Base-by-base conservation (phyloP, 2,113 vertebrate genomes). In the Phylloscopus trochiloides region DNA sequence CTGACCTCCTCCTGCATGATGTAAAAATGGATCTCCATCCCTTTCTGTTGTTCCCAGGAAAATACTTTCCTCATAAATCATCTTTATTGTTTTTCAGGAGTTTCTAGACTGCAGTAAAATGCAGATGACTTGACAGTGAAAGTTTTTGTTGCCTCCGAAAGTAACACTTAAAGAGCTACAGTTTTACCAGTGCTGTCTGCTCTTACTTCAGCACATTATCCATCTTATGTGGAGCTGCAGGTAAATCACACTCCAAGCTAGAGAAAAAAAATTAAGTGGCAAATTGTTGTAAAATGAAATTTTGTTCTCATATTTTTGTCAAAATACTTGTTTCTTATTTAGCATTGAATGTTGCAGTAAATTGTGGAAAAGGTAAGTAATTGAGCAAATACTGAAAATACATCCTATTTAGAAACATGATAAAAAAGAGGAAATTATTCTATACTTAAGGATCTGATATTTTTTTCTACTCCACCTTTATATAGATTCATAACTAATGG, bases 71-170 rank as follows among this genome's bases (percentile, higher is more conserved):
- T 91, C 17, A 31, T 40, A 38, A 90, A 58, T 58, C 0, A 5
- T 28, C 4, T 74, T 77, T 63, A 24, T 15, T 90, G 10, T 82
- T 90, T 86, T 90, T 73, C 90, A 92, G 86, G 83, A 19, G 24
- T 83, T 70, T 62, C 42, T 86, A 38, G 47, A 17, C 28, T 22
- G 72, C 67, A 70, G 63, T 24, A 90, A 88, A 89, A 51, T 45
- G 31, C 22, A 34, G 31, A 12, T 68, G 72, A 58, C 74, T 43
- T 34, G 55, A 31, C 28, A 38, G 43, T 50, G 67, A 66, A 76
- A 48, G 3, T 4, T 72, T 72, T 71, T 88, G n/a, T 42, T 86
- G 24, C 21, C 55, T 77, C 75, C 0, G 0, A 74, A 74, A 75
- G 57, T 18, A 57, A 18, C 26, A 5, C 17, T 65, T 22, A 6